Evolutionary conservation across 1,140 invertebrate genomes (phyloP).

Genomic region (Copidosoma floridanum): DNA sequence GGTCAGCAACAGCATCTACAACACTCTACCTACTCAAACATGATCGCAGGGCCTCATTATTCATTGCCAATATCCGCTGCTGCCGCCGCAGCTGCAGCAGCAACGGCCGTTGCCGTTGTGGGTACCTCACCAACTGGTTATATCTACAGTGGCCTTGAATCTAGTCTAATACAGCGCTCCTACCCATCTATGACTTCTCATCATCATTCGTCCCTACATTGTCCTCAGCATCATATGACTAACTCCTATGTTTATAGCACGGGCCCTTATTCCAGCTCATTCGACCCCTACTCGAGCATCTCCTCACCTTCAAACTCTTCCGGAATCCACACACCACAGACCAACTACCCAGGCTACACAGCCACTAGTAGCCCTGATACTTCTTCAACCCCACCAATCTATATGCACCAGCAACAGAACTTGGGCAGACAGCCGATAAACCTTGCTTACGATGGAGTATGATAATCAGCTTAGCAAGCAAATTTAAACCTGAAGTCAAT

Average conservation of each 20-base stretch:
- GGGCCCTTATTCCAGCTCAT: conserved; percentile 52
- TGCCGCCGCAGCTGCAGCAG: conserved; percentile 23
- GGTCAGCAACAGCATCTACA: conserved; percentile 35
- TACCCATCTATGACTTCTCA: conserved; percentile 44
- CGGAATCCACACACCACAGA: conserved; percentile 49
- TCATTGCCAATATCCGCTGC: conserved; percentile 46
- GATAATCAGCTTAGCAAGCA: conserved; percentile 50
- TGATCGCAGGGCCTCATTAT: conserved; percentile 44
- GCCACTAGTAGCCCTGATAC: conserved; percentile 40
- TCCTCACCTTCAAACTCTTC: conserved; percentile 45
- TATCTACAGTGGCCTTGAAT: conserved; percentile 50
- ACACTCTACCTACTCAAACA: conserved; percentile 51
- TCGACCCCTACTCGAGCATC: conserved; percentile 50
- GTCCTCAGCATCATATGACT: conserved; percentile 43
- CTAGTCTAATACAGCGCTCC: conserved; percentile 52
- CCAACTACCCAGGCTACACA: conserved; percentile 50
- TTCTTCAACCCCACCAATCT: conserved; percentile 50
- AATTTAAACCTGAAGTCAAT: background rate
- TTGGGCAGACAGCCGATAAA: conserved; percentile 51
- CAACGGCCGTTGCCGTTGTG: conserved; percentile 36
- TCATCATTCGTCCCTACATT: conserved; percentile 44
- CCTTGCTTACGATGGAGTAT: conserved; percentile 54
- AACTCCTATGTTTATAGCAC: conserved; percentile 53
- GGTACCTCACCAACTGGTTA: conserved; percentile 43
- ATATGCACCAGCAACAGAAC: conserved; percentile 40